Evolutionary conservation across 2,797 vertebrate species (phyloP).

Genomic region (Myotis findleyi): DNA sequence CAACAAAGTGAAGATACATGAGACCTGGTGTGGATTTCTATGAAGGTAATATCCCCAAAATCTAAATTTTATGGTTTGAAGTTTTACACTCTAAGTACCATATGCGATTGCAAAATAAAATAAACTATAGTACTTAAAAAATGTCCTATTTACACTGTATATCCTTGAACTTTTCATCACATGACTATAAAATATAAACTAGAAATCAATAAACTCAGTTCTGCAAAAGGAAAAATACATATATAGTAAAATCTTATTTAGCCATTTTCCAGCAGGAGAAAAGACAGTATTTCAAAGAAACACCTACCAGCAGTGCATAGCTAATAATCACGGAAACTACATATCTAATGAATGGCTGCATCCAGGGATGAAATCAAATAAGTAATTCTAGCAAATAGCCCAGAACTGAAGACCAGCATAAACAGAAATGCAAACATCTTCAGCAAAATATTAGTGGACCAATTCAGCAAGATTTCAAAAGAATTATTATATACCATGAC

Average conservation of each 20-base stretch:
- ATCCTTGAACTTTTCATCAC: not conserved
- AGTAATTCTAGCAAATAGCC: not conserved
- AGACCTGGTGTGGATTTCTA: not conserved
- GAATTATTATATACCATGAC: not conserved
- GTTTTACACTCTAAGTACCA: not conserved
- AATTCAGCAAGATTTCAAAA: not conserved
- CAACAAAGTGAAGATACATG: not conserved
- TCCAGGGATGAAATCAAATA: not conserved
- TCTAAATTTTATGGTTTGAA: not conserved
- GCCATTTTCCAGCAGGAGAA: conserved; percentile 22
- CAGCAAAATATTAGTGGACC: not conserved
- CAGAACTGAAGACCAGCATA: not conserved
- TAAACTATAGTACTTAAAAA: not conserved
- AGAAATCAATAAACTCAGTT: not conserved
- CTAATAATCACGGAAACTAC: not conserved
- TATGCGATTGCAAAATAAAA: not conserved
- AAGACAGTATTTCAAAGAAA: conserved; percentile 13
- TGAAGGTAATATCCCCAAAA: not conserved
- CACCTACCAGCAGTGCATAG: not conserved
- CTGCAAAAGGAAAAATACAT: not conserved
- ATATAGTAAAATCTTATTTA: not conserved
- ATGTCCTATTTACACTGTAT: not conserved
- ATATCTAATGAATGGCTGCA: not conserved
- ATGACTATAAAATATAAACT: not conserved
- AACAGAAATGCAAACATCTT: not conserved